phyloP scores from a whole-genome alignment of 2,888 invertebrate species.

The Amorpha juglandis region DNA sequence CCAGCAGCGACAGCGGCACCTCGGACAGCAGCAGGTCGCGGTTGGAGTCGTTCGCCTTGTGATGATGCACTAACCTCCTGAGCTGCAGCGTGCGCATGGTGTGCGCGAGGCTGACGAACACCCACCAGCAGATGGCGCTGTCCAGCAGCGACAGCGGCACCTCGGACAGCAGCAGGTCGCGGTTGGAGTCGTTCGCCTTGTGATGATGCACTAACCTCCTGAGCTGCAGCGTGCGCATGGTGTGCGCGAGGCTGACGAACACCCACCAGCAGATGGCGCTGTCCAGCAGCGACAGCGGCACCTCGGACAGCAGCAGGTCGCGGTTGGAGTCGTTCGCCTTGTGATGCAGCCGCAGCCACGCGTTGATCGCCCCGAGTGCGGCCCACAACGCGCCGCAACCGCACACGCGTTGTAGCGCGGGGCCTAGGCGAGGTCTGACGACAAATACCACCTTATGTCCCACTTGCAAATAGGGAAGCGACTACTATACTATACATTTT shows the following conservation, averaged over 20 bases:
- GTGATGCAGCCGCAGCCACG: constrained; percentile 89
- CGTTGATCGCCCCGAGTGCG: constrained; percentile 92
- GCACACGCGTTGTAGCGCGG: constrained; percentile 94
- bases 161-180: too few species aligned
- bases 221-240: constrained; percentile 93
- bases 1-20: too few species aligned
- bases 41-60: too few species aligned
- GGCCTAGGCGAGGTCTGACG: constrained; percentile 92
- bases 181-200: too few species aligned
- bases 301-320: constrained; percentile 88
- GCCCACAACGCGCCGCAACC: constrained; percentile 94
- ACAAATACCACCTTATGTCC: not conserved
- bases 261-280: constrained; percentile 98
- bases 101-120: too few species aligned
- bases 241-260: constrained; percentile 93
- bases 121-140: too few species aligned
- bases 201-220: constrained; percentile 81
- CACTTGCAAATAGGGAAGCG: not conserved
- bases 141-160: too few species aligned
- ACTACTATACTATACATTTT: too few species aligned
- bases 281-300: constrained; percentile 94
- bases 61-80: too few species aligned
- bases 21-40: too few species aligned
- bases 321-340: constrained; percentile 64
- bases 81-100: too few species aligned